Conservation (phyloP, 2,797 vertebrate species). For the Halcyon chelicuti region DNA sequence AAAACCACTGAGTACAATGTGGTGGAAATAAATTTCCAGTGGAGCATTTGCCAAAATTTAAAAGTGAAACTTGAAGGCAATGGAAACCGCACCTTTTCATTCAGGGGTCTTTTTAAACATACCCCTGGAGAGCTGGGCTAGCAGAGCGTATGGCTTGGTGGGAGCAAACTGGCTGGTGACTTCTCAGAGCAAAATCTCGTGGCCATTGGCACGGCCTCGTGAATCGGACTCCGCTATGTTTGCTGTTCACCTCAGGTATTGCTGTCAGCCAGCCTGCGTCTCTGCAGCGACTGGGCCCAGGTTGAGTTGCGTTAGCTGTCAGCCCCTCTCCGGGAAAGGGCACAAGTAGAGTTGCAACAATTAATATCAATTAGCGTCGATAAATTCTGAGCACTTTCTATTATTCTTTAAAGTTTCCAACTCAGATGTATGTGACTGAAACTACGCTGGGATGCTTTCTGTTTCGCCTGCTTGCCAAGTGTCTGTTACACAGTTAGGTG, state of each 20-base stretch:
- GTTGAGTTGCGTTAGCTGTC: not conserved
- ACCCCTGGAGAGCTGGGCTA: not conserved
- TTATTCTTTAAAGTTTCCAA: not conserved
- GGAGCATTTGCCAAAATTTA: not conserved
- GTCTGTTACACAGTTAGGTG: not conserved
- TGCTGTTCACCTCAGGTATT: not conserved
- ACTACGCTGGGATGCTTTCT: not conserved
- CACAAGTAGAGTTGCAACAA: not conserved
- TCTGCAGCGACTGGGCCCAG: not conserved
- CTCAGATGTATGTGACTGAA: not conserved
- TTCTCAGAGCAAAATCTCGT: not conserved
- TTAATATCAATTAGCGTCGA: not conserved
- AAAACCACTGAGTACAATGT: not conserved
- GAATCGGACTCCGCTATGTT: not conserved
- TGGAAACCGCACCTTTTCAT: not conserved
- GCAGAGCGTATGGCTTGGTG: not conserved
- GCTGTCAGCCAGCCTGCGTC: not conserved
- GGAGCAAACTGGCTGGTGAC: not conserved
- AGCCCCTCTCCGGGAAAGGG: not conserved
- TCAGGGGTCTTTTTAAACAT: not conserved
- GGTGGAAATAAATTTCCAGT: not conserved
- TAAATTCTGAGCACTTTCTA: conserved; percentile 32
- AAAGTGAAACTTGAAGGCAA: not conserved
- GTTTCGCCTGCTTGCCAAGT: not conserved
- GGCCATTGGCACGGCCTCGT: not conserved